Evolutionary conservation across 1,140 invertebrate genomes (phyloP), one percentile per base, ranked within the genome.

Genomic region (Maconellicoccus hirsutus): DNA sequence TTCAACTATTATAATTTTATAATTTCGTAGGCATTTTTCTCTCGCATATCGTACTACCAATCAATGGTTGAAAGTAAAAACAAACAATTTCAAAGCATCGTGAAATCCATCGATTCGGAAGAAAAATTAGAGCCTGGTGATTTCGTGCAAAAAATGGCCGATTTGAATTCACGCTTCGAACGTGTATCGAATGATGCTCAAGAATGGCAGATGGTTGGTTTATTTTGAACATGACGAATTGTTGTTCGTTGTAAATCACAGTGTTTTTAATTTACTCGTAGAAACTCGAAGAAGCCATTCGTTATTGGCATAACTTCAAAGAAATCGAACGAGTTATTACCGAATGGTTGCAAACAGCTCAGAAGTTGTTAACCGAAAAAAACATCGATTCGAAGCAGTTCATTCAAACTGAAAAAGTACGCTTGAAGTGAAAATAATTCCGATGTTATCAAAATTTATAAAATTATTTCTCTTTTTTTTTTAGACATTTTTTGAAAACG

Each of bases 21-120:
- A n/a, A 73, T 75, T 76, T 71, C 77, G 71, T 74, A 84, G 82
- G 83, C 86, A 19, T 94, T 94, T 81, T 94, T 96, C 78, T 88
- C 91, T 0, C 85, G 92, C 72, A 91, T 87, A 0, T 84, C 93
- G 0, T 95, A 95, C 78, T 95, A 96, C 79, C 91, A 90, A 77
- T 94, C 93, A 0, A 94, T 95, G 88, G 77, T 96, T 52, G 93
- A 96, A 75, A 95, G 91, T 76, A 95, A 95, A 79, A 96, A 94
- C 78, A 95, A 96, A 81, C 87, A 96, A n/a, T 89, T 94, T 79
- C 86, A 88, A 73, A 94, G 87, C 76, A 89, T 96, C n/a, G 82
- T 90, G 0, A 89, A 89, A 75, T 85, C 89, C 0, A 86, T 91
- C 2, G 86, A 89, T 81, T 85, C 75, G 12, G 71, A 86, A 87